Conservation (phyloP, 2,113 vertebrate species). For the Smithornis capensis region DNA sequence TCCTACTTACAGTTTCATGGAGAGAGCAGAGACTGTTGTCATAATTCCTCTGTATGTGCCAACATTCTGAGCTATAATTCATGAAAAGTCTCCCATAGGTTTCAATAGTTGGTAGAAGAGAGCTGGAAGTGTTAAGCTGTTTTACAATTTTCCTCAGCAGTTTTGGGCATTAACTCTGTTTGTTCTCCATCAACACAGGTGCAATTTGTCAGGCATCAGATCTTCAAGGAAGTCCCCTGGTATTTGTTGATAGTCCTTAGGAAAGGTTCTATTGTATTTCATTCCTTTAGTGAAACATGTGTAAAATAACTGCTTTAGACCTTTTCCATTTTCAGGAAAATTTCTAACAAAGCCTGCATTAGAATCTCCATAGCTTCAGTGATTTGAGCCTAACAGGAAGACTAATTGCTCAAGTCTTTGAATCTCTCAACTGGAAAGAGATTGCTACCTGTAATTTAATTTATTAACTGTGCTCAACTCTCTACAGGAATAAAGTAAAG, state of each 20-base stretch:
- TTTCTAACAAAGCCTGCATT: background rate
- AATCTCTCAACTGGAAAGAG: slow-evolving; percentile 2
- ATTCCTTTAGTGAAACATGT: background rate
- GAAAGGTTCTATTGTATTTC: background rate
- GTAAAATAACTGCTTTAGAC: background rate
- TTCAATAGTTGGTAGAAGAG: background rate
- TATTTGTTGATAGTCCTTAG: background rate
- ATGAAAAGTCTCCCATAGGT: background rate
- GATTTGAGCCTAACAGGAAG: background rate
- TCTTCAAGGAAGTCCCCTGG: background rate
- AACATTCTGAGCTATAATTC: background rate
- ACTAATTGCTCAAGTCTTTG: background rate
- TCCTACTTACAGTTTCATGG: background rate
- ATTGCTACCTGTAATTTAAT: slow-evolving; percentile 10
- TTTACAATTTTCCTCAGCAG: background rate
- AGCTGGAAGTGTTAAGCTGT: background rate
- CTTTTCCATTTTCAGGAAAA: background rate
- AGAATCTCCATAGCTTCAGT: background rate
- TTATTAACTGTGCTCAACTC: background rate
- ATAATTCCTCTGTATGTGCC: background rate
- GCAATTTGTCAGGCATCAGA: background rate
- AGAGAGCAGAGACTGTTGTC: background rate
- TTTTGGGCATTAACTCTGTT: background rate
- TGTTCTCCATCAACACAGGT: background rate
- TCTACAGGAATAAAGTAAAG: background rate